Conservation (phyloP, 2,113 vertebrate species). For the Calidris pugnax region DNA sequence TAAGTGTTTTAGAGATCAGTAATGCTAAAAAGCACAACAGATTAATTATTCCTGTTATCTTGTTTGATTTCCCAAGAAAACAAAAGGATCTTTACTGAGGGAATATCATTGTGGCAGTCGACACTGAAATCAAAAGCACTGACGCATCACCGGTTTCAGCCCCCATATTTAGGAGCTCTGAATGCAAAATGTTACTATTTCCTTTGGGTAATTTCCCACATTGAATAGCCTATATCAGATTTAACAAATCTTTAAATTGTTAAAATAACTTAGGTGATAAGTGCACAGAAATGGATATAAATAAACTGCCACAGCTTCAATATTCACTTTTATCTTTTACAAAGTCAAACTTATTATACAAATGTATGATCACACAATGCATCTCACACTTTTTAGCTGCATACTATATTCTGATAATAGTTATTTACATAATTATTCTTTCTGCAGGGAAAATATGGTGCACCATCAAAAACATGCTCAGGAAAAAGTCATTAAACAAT, state of each 20-base stretch:
- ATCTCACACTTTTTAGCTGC: slow-evolving; percentile 7
- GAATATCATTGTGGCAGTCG: neutral
- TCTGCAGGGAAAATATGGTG: slow-evolving; percentile 42
- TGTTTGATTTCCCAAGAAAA: slow-evolving; percentile 29
- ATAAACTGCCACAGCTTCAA: slow-evolving; percentile 1
- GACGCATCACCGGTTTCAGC: neutral
- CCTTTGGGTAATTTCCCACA: slow-evolving; percentile 17
- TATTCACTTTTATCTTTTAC: slow-evolving; percentile 45
- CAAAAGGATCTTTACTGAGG: neutral
- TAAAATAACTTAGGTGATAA: slow-evolving; percentile 16
- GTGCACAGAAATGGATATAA: neutral
- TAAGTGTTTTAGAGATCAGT: neutral
- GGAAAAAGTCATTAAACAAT: slow-evolving; percentile 43
- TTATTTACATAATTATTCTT: slow-evolving; percentile 70
- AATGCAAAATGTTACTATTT: neutral
- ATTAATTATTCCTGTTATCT: slow-evolving; percentile 34
- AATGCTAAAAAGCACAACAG: neutral
- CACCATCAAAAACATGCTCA: neutral
- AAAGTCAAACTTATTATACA: slow-evolving; percentile 29
- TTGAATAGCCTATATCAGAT: neutral
- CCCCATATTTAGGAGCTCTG: neutral
- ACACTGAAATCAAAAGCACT: neutral
- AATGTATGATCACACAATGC: slow-evolving; percentile 8
- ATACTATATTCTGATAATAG: neutral
- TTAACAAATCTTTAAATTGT: slow-evolving; percentile 33